phyloP scores from a whole-genome alignment of 53 echinoderm and acorn worm species.

The Stichopus horrens region DNA sequence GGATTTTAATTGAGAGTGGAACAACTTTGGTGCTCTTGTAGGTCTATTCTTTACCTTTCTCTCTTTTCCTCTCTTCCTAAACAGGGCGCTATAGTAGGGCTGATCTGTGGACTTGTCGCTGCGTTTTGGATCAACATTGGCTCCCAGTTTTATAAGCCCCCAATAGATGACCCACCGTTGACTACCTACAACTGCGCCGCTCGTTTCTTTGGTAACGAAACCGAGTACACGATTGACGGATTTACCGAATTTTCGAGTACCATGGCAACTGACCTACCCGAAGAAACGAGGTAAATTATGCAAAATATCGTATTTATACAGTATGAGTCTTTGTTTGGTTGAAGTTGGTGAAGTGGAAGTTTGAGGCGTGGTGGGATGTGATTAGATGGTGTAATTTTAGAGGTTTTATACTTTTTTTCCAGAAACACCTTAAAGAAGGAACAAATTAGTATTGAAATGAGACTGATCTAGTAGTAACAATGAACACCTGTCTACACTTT shows the following conservation, averaged over 20 bases:
- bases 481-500: too few relatives aligned
- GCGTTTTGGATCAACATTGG: conserved; percentile 71
- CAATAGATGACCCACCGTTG: conserved; percentile 43
- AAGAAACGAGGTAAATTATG: neutral
- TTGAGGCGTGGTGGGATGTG: too few relatives aligned
- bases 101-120: conserved; percentile 42
- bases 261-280: neutral
- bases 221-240: neutral
- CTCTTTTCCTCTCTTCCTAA: neutral
- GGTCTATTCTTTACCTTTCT: neutral
- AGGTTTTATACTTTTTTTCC: too few relatives aligned
- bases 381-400: too few relatives aligned
- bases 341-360: too few relatives aligned
- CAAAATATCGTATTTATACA: too few relatives aligned
- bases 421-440: too few relatives aligned
- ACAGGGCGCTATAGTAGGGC: conserved; percentile 56
- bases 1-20: too few relatives aligned
- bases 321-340: too few relatives aligned
- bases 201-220: neutral
- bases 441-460: too few relatives aligned
- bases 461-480: too few relatives aligned
- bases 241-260: neutral
- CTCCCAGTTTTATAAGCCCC: conserved; percentile 60
- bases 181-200: conserved; percentile 48
- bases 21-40: neutral